A percentile compares a stretch with the other conserved stretches of the same genome.
Evolutionary conservation across 2,888 invertebrate genomes (phyloP).

Genomic region (Eupithecia dodoneata): DNA sequence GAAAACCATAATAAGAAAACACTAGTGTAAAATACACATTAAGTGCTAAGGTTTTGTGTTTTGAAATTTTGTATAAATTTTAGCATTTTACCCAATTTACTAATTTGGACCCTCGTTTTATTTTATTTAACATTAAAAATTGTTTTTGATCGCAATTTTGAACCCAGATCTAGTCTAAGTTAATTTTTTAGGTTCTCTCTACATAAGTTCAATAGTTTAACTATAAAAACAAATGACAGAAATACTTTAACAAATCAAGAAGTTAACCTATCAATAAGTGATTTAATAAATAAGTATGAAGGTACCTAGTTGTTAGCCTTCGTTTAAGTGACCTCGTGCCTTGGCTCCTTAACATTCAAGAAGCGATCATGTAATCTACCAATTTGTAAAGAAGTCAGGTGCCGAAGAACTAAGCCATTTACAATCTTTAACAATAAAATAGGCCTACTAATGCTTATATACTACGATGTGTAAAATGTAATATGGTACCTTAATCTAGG

Average conservation of each 20-base stretch:
- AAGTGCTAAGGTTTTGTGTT: background rate
- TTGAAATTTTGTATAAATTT: too few relatives aligned
- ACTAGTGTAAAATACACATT: background rate
- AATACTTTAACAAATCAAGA: background rate
- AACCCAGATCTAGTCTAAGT: background rate
- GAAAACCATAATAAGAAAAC: background rate
- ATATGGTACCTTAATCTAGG: too few relatives aligned
- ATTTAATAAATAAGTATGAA: background rate
- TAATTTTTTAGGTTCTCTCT: background rate
- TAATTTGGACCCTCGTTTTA: background rate
- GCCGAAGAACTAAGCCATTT: background rate
- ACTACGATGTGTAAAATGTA: background rate
- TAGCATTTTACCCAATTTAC: background rate
- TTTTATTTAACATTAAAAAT: background rate
- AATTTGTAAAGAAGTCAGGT: slow-evolving; percentile 9
- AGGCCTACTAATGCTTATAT: background rate
- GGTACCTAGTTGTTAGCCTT: slow-evolving; percentile 6
- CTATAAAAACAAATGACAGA: background rate
- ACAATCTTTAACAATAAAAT: slow-evolving; percentile 1
- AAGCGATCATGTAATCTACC: background rate
- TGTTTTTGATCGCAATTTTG: background rate
- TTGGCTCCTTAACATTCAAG: slow-evolving; percentile 1
- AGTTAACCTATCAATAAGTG: background rate
- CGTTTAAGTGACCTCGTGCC: slow-evolving; percentile 1
- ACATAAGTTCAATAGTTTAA: background rate